Evolutionary conservation across 2,888 invertebrate genomes (phyloP), one percentile per base, ranked within the genome.

Genomic region (Latrodectus elegans): DNA sequence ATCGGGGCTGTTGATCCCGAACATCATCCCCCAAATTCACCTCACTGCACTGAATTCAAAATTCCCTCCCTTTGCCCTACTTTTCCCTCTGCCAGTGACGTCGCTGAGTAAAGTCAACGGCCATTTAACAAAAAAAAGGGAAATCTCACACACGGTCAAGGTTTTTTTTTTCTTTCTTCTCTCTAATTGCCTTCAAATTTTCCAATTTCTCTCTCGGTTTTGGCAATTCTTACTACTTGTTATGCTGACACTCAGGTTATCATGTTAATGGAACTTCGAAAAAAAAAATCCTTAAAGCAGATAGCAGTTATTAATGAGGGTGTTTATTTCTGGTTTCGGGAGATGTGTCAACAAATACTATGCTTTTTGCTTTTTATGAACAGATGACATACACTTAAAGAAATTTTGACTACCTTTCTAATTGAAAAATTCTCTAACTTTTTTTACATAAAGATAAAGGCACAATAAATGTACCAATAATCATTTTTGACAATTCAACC

Each of bases 111-210:
- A 64, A 74, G 84, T 85, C 84, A 85, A 74, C 51, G 84, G 79
- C 84, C 84, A 85, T 51, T 26, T 55, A 72, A 65, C 68, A 70
- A 68, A 77, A 68, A 74, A 60, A 60, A 60, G 12, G 60, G n/a
- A 10, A 60, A n/a, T 60, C 60, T 3, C 38, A 38, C 38, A 72
- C 79, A 85, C 49, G 84, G 84, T 85, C 84, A 85, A 79, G 84
- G 84, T 71, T 79, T 79, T 60, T 71, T 79, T 79, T 60, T n/a
- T 15, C n/a, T 60, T 12, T 60, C 60, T n/a, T 60, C 60, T n/a
- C 60, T 9, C n/a, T 60, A 6, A 60, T 15, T 15, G 10, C 12
- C 60, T 60, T 14, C 60, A 15, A 15, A 15, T 15, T 55, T 55
- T 55, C 4, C 15, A 55, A 55, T 60, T 60, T 10, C 12, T 12